Evolutionary conservation across 1,140 invertebrate genomes (phyloP), one percentile per base, ranked within the genome.

Genomic region (Drosophila tropicalis): DNA sequence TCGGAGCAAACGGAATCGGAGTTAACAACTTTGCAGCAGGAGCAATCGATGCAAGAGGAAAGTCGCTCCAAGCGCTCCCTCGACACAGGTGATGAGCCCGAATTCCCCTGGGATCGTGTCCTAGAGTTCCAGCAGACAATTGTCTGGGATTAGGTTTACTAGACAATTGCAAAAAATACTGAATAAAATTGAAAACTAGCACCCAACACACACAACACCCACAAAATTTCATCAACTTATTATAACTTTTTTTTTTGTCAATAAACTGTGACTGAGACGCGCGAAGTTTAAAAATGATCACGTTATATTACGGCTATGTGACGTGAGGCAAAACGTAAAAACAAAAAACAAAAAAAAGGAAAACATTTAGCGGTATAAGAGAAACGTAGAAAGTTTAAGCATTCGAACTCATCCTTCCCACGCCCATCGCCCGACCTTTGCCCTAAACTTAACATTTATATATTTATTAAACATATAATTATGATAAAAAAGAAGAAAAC

Each of bases 61-160:
- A 70, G 67, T 41, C 79, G 83, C 9, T 47, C 67, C 7, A 73
- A 72, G 65, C 65, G 91, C 39, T 90, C 91, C 13, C 54, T 91
- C 1, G 66, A 71, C 7, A 58, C 64, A 15, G 71, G 74, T 68
- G 70, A 79, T 36, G 79, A 84, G 63, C 91, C 91, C 1, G 91
- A 91, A 15, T 92, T 92, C 61, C 91, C 91, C 25, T 92, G 91
- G 91, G 86, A 92, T 68, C 85, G 91, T 22, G 86, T 91, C 13
- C 62, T 91, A 6, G 89, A 92, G 66, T 92, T 92, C 56, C 79
- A 92, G 69, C 73, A 90, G 62, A 89, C 81, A 34, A 83, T 92
- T 40, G 75, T 90, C 41, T 92, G 91, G 91, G 91, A 92, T 55
- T 85, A 67, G 64, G 44, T 34, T 47, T 51, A 60, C 32, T 51